These are phyloP conservation scores for Larimichthys polyactis DNA, from an alignment of 2,113 vertebrate genomes.

Conservation along the genomic window DNA sequence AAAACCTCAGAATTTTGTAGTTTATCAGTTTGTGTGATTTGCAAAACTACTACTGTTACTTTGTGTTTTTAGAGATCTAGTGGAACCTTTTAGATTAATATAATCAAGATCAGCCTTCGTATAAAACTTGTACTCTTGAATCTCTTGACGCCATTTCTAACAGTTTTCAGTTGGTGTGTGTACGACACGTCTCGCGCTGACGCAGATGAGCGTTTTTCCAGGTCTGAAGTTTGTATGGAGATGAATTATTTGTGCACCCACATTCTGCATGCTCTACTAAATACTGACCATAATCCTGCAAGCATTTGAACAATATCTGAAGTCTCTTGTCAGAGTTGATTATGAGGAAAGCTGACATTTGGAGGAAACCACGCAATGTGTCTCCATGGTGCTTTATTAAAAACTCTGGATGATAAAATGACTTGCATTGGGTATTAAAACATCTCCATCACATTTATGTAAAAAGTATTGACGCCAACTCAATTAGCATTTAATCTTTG, in stretches of 20 bases:
- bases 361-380: background rate
- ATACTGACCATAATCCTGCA: slow-evolving; percentile 19
- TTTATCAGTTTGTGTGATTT: slow-evolving; percentile 36
- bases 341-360: background rate
- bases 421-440: background rate
- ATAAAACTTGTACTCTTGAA: slow-evolving; percentile 20
- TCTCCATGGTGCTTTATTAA: slow-evolving; percentile 11
- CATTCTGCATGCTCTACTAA: slow-evolving; percentile 21
- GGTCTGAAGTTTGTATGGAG: background rate
- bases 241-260: background rate
- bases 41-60: slow-evolving; percentile 45
- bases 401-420: background rate
- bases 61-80: slow-evolving; percentile 47
- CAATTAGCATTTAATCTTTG: background rate
- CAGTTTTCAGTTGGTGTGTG: background rate
- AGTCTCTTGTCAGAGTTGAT: background rate
- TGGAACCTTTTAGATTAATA: slow-evolving; percentile 39
- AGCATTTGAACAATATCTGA: background rate
- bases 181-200: background rate
- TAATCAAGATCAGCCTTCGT: slow-evolving; percentile 3
- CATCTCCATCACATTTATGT: slow-evolving; percentile 8
- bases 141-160: slow-evolving; percentile 13
- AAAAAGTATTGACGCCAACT: background rate
- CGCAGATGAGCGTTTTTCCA: background rate
- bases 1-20: slow-evolving; percentile 48